Evolutionary conservation across 1,140 invertebrate genomes (phyloP), one percentile per base, ranked within the genome.

Genomic region (Panagrolaimus sp.): DNA sequence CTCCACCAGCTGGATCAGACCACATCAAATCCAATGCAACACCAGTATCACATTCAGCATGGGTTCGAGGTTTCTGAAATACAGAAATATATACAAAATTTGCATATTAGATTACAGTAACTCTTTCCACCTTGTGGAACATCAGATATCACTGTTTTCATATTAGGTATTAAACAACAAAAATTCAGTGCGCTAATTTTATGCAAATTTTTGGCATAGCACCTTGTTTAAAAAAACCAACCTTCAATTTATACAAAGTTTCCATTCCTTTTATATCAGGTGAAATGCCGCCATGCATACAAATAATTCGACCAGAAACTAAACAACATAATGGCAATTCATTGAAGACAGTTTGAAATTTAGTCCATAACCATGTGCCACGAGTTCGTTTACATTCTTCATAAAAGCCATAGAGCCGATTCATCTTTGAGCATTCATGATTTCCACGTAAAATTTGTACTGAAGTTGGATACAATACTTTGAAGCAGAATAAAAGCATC

Each of bases 301-400:
- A 92, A 84, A 91, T 91, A 78, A 91, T 91, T 83, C 91, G 91
- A 83, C 91, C 89, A 79, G 91, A 90, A 73, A 91, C 90, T 76
- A 94, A 91, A 46, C 91, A 92, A 63, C 91, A 93, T 73, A 98
- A 91, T 1, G 94, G 94, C 81, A 97, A 87, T 86, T 94, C 96
- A 86, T 97, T 97, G 84, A 98, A 98, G 85, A 93, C 96, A 85
- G 96, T 94, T 73, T 94, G 96, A 84, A 97, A 96, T 32, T 93
- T 96, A 86, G 96, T 97, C 94, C 94, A 98, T 79, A 97, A 84
- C 85, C 96, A 96, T 71, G 96, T 94, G 85, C 93, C 96, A 84
- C 70, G 70, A 21, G 93, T 96, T 81, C 94, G 88, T 83, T 93
- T 88, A 89, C 94, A 95, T 86, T 95, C 93, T 83, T 96, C 93